phyloP scores from a whole-genome alignment of 2,888 invertebrate species.

The Hemistola chrysoprasaria region DNA sequence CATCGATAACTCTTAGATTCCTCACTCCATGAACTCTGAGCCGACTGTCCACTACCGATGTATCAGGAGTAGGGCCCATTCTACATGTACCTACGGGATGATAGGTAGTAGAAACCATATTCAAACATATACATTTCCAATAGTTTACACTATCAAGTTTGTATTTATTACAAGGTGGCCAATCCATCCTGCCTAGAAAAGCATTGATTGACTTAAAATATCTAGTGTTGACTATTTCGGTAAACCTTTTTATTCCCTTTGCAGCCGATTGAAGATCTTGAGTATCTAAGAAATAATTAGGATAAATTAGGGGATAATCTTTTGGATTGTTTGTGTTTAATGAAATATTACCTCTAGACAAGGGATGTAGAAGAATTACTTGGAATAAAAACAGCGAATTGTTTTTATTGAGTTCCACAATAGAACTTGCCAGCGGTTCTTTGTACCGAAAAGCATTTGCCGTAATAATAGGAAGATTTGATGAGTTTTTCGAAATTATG shows the following conservation, averaged over 20 bases:
- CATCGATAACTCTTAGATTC: conserved; percentile 87
- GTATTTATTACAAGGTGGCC: conserved; percentile 43
- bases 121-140: conserved; percentile 66
- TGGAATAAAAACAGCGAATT: conserved; percentile 49
- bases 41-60: conserved; percentile 72
- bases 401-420: conserved; percentile 43
- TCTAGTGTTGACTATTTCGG: conserved; percentile 42
- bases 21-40: conserved; percentile 84
- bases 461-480: too few relatives aligned
- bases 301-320: conserved; percentile 82
- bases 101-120: conserved; percentile 76
- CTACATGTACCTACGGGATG: conserved; percentile 86
- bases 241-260: conserved; percentile 47
- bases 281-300: conserved; percentile 83
- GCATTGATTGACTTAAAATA: conserved; percentile 49
- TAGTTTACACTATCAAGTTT: conserved; percentile 45
- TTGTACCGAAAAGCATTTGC: conserved; percentile 28
- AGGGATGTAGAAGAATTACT: conserved; percentile 68
- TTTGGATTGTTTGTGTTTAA: conserved; percentile 80
- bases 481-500: too few relatives aligned
- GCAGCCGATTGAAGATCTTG: conserved; percentile 68
- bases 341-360: conserved; percentile 78
- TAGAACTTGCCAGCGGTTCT: conserved; percentile 36
- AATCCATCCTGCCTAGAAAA: conserved; percentile 42
- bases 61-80: conserved; percentile 74